Evolutionary conservation across 2,888 invertebrate species (phyloP).

Genomic region (Agonopterix heracliana): DNA sequence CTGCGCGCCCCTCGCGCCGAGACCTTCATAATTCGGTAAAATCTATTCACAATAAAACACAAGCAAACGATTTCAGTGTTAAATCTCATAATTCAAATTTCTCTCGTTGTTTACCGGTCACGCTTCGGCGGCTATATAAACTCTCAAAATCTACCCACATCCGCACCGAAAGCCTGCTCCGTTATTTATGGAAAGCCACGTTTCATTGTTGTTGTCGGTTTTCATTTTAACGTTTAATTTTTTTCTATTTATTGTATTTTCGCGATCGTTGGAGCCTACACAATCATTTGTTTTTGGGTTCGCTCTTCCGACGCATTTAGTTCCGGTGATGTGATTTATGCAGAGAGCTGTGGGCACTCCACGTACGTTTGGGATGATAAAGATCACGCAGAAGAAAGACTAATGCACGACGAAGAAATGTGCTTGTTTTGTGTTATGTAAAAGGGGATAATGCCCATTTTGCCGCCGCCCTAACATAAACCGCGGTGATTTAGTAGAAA

Average conservation of each 20-base stretch:
- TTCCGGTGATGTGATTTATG: slow-evolving; percentile 53
- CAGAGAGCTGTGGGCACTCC: slow-evolving; percentile 26
- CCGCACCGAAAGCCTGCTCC: slow-evolving; percentile 66
- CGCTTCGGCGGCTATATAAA: slow-evolving; percentile 60
- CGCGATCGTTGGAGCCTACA: slow-evolving; percentile 41
- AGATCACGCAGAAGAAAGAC: slow-evolving; percentile 39
- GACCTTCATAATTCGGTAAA: slow-evolving; percentile 41
- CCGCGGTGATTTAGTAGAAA: slow-evolving; percentile 51
- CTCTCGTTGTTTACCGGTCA: slow-evolving; percentile 57
- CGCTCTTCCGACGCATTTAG: slow-evolving; percentile 47
- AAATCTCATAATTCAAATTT: slow-evolving; percentile 69
- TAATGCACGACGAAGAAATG: slow-evolving; percentile 44
- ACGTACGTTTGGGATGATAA: slow-evolving; percentile 30
- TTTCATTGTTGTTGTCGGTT: slow-evolving; percentile 70
- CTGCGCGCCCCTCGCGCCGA: slow-evolving; percentile 30
- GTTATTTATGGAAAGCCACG: slow-evolving; percentile 71
- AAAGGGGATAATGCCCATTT: slow-evolving; percentile 43
- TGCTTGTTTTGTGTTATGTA: slow-evolving; percentile 45
- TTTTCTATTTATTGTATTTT: slow-evolving; percentile 59
- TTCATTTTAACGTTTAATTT: slow-evolving; percentile 67
- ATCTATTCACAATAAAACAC: slow-evolving; percentile 59
- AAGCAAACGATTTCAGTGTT: slow-evolving; percentile 55
- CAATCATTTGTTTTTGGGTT: slow-evolving; percentile 59
- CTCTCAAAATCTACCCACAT: slow-evolving; percentile 70
- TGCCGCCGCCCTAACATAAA: slow-evolving; percentile 43